phyloP scores from a whole-genome alignment of 2,113 vertebrate genomes.

The Maccullochella peelii region DNA sequence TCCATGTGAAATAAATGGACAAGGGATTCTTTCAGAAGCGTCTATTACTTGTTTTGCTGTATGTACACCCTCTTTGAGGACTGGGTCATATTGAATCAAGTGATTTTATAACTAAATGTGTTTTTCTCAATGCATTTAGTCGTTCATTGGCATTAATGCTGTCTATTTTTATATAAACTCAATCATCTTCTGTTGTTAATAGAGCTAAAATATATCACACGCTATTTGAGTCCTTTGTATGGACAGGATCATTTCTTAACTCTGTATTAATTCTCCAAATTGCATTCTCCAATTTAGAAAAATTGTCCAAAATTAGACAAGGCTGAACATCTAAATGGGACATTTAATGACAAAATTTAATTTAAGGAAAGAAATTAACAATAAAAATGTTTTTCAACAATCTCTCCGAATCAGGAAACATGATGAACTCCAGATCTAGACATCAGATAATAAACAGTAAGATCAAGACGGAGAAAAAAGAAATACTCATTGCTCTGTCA shows the following conservation, averaged over 20 bases:
- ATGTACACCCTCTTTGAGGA: constrained; percentile 27
- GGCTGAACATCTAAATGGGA: not conserved
- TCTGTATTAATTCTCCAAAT: too few relatives aligned
- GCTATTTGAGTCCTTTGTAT: not conserved
- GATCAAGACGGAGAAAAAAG: too few relatives aligned
- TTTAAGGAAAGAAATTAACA: not conserved
- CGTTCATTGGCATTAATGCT: not conserved
- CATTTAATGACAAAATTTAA: not conserved
- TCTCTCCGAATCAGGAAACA: not conserved
- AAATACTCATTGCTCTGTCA: not conserved
- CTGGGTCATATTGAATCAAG: not conserved
- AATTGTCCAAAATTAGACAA: not conserved
- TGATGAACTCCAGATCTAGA: not conserved
- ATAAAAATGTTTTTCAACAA: not conserved
- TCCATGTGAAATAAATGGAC: constrained; percentile 54
- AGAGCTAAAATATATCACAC: not conserved
- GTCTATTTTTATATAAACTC: not conserved
- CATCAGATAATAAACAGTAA: not conserved
- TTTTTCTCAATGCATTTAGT: not conserved
- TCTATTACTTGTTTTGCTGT: constrained; percentile 48
- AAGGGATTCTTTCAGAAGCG: constrained; percentile 57
- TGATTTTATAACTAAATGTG: not conserved
- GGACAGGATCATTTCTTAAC: not conserved
- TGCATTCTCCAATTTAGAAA: too few relatives aligned
- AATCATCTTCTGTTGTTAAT: not conserved